phyloP scores from a whole-genome alignment of 2,888 invertebrate species.

The Lacanobia oleracea region DNA sequence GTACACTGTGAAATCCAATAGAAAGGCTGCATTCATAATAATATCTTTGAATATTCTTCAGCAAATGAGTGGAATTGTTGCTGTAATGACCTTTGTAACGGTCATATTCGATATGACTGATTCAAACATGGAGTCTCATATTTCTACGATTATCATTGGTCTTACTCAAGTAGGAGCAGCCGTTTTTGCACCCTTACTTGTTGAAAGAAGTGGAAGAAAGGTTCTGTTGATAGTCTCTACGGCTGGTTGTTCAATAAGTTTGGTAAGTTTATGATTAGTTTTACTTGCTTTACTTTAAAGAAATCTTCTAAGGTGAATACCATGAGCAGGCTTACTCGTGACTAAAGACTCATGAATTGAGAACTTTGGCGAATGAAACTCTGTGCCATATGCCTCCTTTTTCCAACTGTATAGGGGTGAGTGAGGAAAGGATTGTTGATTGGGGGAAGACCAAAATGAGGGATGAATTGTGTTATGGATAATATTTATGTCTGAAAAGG shows the following conservation, averaged over 20 bases:
- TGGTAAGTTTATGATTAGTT: conserved; percentile 69
- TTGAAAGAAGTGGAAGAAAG: conserved; percentile 74
- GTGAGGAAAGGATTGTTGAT: too few species aligned
- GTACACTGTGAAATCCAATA: conserved; percentile 70
- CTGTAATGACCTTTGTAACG: conserved; percentile 72
- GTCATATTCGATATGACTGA: conserved; percentile 74
- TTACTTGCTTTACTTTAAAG: neutral
- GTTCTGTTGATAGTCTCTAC: conserved; percentile 69
- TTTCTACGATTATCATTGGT: conserved; percentile 77
- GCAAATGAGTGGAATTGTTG: conserved; percentile 73
- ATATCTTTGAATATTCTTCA: conserved; percentile 69
- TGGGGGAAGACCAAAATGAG: too few species aligned
- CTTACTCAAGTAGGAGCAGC: conserved; percentile 72
- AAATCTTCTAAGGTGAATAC: too few species aligned
- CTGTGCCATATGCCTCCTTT: too few species aligned
- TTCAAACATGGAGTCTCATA: conserved; percentile 70
- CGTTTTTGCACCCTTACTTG: conserved; percentile 71
- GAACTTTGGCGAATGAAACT: too few species aligned
- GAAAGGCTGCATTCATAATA: conserved; percentile 72
- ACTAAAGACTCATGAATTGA: too few species aligned
- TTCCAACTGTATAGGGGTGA: too few species aligned
- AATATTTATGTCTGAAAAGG: too few species aligned
- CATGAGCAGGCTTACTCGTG: too few species aligned
- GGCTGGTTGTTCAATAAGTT: conserved; percentile 69
- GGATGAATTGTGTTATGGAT: too few species aligned